These are phyloP conservation scores for Prunella himalayana DNA, from an alignment of 2,113 vertebrate genomes.

Conservation along the genomic window DNA sequence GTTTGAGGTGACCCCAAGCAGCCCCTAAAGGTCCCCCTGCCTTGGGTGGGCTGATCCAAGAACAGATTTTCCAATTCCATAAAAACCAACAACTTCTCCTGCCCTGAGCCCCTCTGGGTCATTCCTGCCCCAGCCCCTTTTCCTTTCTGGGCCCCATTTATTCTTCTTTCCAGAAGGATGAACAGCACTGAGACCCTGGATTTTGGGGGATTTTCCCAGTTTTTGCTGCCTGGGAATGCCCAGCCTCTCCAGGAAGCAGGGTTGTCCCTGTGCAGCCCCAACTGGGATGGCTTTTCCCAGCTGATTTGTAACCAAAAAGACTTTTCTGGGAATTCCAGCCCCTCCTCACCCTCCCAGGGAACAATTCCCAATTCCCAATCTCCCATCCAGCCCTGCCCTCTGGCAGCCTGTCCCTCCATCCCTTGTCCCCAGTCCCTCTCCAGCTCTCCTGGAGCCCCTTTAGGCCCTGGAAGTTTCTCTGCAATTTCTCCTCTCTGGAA, in stretches of 20 bases:
- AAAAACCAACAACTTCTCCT: neutral
- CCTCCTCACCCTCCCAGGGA: neutral
- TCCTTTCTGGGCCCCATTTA: neutral
- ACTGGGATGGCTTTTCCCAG: neutral
- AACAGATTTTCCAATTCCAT: neutral
- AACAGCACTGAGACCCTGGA: neutral
- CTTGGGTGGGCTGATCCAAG: neutral
- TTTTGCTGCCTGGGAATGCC: neutral
- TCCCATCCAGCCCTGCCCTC: neutral
- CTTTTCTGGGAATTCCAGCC: neutral
- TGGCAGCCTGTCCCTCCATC: neutral
- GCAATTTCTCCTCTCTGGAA: neutral
- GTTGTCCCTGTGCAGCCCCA: neutral
- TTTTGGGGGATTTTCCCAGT: neutral
- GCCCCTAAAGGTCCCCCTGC: neutral
- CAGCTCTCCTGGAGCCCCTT: neutral
- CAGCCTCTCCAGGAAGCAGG: too few species aligned
- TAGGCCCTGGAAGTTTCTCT: neutral
- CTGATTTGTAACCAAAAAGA: neutral
- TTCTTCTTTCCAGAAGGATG: neutral
- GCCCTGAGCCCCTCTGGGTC: neutral
- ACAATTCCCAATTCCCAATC: neutral
- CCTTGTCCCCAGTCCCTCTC: neutral
- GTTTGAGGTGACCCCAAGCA: neutral
- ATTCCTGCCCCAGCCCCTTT: neutral